Evolutionary conservation across 2,113 vertebrate species (phyloP), one percentile per base, ranked within the genome.

Genomic region (Merops nubicus): DNA sequence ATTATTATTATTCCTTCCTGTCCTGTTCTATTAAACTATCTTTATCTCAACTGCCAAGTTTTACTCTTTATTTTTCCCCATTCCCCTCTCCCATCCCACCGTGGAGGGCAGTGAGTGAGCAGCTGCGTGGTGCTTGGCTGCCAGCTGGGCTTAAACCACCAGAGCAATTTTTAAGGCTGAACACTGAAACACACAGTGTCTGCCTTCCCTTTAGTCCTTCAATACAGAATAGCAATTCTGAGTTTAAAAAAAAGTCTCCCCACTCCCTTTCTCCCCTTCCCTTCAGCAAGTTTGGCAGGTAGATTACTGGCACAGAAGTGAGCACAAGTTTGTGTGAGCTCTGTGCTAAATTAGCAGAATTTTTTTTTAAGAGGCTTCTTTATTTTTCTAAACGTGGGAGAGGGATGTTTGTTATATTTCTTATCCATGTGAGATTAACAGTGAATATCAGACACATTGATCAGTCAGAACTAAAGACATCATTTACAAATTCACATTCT

Each of bases 401-500:
- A 84, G 33, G 51, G 38, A 47, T 63, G 47, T 67, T 96, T 87
- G 40, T 59, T 74, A 16, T n/a, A 70, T 45, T 63, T 56, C 50
- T 59, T 28, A 29, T 4, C 51, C 25, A 19, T 1, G 6, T 14
- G 45, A 90, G 69, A 67, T 57, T 68, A 88, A 63, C 7, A 74
- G 87, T 53, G 38, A 94, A 28, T 68, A 87, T n/a, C 60, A 96
- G 80, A 83, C 88, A 95, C 12, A 13, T 57, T 5, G 78, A 89
- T 89, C 64, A 72, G 81, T 45, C 74, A 82, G 93, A 93, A 83
- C 69, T 76, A 75, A 95, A 91, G 77, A 31, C 70, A 15, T 29
- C 26, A 40, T 97, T 89, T 96, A 85, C 51, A 96, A 88, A 92
- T 78, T n/a, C 50, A 65, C 47, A 63, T n/a, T 83, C 78, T 23